Evolutionary conservation across 2,113 vertebrate genomes (phyloP), one percentile per base, ranked within the genome.

Genomic region (Paramisgurnus dabryanus): DNA sequence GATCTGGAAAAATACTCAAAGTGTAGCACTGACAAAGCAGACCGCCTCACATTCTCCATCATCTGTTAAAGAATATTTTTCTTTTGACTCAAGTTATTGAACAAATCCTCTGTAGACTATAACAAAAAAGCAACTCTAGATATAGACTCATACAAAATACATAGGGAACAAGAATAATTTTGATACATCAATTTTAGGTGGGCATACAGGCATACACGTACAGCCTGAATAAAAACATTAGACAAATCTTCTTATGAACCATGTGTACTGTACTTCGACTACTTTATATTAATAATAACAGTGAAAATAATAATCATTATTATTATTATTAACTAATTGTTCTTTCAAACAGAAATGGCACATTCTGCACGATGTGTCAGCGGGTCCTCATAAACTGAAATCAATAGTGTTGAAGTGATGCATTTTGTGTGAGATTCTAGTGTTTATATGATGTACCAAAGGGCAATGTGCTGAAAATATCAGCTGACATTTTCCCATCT

Each of bases 401-500:
- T 43, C 61, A 40, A 17, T 53, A 17, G 15, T 53, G 64, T 67
- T 50, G 41, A 61, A 78, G 17, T 66, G 22, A 17, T 66, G n/a
- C 43, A 61, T 53, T 70, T 70, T 41, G 58, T 60, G 63, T 34
- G 66, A 55, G 70, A 77, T 83, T 69, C 60, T 50, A 75, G 79
- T 77, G 80, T 76, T 88, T 84, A 85, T 84, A 57, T 85, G 86
- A 69, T 78, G 58, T 41, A 82, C 86, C 68, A 80, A 58, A 76
- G 67, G 72, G 40, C 83, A 82, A 67, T 53, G 66, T 80, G 78
- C 82, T 80, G 83, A 80, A 86, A 88, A 86, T 86, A 83, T 85
- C 67, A 70, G 80, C 84, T 87, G 88, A 89, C 88, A 88, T 90
- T 90, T 81, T 53, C 64, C 70, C 69, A 58, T 53, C 87, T 80